Evolutionary conservation across 2,113 vertebrate genomes (phyloP).

Genomic region (Cyanoramphus novaezelandiae): DNA sequence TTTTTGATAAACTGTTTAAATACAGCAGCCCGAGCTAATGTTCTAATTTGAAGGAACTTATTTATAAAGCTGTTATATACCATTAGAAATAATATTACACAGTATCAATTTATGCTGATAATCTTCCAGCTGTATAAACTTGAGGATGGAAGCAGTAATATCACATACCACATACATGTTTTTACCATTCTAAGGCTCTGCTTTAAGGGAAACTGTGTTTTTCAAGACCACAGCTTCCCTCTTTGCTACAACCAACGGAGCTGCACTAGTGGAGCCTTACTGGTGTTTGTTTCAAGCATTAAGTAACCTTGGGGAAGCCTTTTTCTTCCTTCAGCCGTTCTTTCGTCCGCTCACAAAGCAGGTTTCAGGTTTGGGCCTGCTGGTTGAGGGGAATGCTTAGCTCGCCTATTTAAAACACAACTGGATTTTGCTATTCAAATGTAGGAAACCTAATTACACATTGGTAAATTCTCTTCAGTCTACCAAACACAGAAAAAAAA

Average conservation of each 20-base stretch:
- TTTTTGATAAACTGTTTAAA: background rate
- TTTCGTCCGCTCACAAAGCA: constrained; percentile 77
- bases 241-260: background rate
- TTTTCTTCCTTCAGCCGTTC: constrained; percentile 70
- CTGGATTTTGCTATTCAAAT: constrained; percentile 89
- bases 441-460: constrained; percentile 95
- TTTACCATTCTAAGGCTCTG: background rate
- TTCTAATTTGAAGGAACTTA: background rate
- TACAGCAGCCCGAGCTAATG: background rate
- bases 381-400: constrained; percentile 82
- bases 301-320: constrained; percentile 50
- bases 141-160: background rate
- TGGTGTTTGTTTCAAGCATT: constrained; percentile 54
- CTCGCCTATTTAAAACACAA: constrained; percentile 86
- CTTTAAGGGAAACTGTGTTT: background rate
- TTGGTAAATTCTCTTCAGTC: constrained; percentile 90
- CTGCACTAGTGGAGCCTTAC: background rate
- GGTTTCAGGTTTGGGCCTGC: constrained; percentile 83
- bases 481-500: constrained; percentile 87
- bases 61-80: background rate
- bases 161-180: fast-evolving
- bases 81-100: background rate
- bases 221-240: background rate
- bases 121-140: background rate
- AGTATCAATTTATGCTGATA: background rate